Evolutionary conservation across 2,888 invertebrate genomes (phyloP).

Genomic region (Torymus texanus): DNA sequence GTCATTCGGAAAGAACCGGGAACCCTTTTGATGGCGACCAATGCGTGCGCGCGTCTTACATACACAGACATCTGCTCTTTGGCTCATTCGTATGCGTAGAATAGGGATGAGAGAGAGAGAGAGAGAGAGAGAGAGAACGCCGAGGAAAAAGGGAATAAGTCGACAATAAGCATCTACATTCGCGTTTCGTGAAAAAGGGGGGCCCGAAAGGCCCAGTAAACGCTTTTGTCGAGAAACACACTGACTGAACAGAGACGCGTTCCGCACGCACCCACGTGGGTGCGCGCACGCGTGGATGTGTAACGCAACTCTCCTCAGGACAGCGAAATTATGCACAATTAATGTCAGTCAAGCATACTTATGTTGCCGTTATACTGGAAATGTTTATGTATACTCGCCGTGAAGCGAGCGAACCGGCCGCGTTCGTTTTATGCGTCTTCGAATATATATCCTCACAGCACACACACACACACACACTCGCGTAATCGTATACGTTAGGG

Average conservation of each 20-base stretch:
- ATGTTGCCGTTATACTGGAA: slow-evolving; percentile 61
- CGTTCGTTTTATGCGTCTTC: slow-evolving; percentile 32
- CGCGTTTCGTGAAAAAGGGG: slow-evolving; percentile 28
- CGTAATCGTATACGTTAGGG: slow-evolving; percentile 53
- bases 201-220: neutral
- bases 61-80: slow-evolving; percentile 14
- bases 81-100: slow-evolving; percentile 52
- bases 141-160: neutral
- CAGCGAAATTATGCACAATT: slow-evolving; percentile 71
- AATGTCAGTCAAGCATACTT: slow-evolving; percentile 72
- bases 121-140: neutral
- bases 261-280: slow-evolving; percentile 40
- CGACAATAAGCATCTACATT: slow-evolving; percentile 51
- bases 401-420: neutral
- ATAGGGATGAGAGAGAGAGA: neutral
- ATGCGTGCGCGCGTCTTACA: neutral
- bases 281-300: slow-evolving; percentile 1
- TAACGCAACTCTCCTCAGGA: slow-evolving; percentile 39
- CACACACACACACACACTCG: neutral
- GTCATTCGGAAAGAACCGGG: neutral
- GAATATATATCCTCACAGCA: slow-evolving; percentile 25
- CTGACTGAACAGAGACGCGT: neutral
- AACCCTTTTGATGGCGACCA: slow-evolving; percentile 35
- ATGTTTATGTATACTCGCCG: slow-evolving; percentile 53
- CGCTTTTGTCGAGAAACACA: neutral